Percentiles rank a stretch among this genome's conserved stretches.
Conservation (phyloP, 2,888 invertebrate species). For the Cantharis rufa region DNA sequence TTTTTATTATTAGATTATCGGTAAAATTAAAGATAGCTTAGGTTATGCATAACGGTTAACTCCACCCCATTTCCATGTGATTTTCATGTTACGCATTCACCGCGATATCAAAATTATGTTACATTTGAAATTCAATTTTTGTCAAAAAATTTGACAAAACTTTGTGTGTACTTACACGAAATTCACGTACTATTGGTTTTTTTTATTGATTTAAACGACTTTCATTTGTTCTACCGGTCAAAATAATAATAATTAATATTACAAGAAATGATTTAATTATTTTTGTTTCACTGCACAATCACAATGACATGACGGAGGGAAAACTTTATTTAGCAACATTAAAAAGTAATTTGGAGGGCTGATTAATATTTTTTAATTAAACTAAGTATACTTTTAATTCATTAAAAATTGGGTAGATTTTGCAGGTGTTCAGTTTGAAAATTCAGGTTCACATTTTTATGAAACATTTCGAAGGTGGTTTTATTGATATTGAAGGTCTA, state of each 20-base stretch:
- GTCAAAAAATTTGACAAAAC: too few relatives aligned
- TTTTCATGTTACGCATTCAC: background rate
- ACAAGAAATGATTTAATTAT: background rate
- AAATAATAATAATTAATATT: background rate
- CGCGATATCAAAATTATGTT: background rate
- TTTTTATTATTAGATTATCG: background rate
- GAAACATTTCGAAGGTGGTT: background rate
- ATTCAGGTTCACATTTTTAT: background rate
- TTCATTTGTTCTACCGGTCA: background rate
- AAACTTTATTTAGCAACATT: background rate
- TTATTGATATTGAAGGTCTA: background rate
- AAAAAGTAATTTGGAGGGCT: background rate
- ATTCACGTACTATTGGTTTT: background rate
- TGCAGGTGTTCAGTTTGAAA: background rate
- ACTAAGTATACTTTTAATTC: background rate
- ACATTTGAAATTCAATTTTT: background rate
- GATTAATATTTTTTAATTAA: background rate
- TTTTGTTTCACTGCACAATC: background rate
- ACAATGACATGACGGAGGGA: background rate
- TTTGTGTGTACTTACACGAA: background rate
- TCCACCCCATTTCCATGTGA: slow-evolving; percentile 15
- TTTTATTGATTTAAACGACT: background rate
- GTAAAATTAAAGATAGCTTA: background rate
- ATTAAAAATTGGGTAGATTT: background rate
- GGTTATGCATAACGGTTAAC: background rate